These are phyloP conservation scores for Andrena chrysosceles DNA, from an alignment of 2,888 invertebrate genomes.

Conservation along the genomic window DNA sequence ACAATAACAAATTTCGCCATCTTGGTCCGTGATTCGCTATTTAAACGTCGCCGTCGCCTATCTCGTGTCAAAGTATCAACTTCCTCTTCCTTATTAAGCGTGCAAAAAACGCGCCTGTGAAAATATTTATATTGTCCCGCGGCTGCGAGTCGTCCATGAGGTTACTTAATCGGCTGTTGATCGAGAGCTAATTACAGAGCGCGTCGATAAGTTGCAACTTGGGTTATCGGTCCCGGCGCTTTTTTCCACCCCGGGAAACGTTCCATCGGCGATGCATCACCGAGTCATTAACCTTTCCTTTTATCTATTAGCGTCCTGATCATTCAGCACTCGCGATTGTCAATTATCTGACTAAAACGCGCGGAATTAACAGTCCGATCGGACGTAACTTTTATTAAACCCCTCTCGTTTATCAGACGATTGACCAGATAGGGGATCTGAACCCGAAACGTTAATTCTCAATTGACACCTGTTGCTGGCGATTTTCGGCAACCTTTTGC, in stretches of 20 bases:
- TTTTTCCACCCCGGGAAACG: conserved; percentile 45
- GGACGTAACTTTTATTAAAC: neutral
- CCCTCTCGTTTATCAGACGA: neutral
- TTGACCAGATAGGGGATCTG: too few species aligned
- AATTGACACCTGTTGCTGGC: too few species aligned
- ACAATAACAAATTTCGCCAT: neutral
- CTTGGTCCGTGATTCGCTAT: neutral
- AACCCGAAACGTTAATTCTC: too few species aligned
- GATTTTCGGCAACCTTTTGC: neutral
- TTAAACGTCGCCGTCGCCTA: neutral
- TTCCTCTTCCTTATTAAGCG: neutral
- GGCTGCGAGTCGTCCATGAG: neutral
- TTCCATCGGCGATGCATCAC: conserved; percentile 24
- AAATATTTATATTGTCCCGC: neutral
- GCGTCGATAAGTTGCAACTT: conserved; percentile 35
- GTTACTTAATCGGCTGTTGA: conserved; percentile 40
- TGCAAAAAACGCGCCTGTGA: neutral
- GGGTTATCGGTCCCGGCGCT: conserved; percentile 29
- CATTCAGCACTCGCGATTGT: conserved; percentile 16
- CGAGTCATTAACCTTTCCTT: conserved; percentile 46
- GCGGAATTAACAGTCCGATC: neutral
- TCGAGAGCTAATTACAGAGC: conserved; percentile 45
- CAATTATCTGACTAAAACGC: neutral
- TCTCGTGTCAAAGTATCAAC: neutral
- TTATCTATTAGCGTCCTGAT: conserved; percentile 24